phyloP scores from a whole-genome alignment of 1,140 invertebrate species.

The Parapsyche elsis region DNA sequence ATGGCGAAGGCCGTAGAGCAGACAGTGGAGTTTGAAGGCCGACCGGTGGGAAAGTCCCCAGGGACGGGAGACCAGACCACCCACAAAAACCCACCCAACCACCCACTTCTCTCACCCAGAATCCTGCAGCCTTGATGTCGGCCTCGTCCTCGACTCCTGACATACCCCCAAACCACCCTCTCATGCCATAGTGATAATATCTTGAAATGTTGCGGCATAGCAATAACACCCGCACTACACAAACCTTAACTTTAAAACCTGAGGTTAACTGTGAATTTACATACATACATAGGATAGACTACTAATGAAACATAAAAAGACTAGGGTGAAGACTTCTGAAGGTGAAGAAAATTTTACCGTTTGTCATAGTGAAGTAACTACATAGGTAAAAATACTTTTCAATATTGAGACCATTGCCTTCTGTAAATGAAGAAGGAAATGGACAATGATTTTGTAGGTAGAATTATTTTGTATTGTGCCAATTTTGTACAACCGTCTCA shows the following conservation, averaged over 20 bases:
- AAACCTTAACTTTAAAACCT: neutral
- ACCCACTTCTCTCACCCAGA: neutral
- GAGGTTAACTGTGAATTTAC: slow-evolving; percentile 33
- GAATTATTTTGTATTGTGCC: no score
- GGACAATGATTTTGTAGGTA: no score
- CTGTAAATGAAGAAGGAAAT: no score
- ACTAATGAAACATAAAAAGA: no score
- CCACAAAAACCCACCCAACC: no score
- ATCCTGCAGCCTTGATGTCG: slow-evolving; percentile 16
- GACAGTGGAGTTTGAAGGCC: slow-evolving; percentile 22
- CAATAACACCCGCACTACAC: slow-evolving; percentile 2
- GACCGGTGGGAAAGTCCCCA: neutral
- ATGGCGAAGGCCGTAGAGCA: neutral
- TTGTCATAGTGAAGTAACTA: no score
- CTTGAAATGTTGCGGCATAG: slow-evolving; percentile 16
- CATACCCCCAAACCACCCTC: neutral
- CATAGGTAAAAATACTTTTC: no score
- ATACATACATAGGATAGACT: no score
- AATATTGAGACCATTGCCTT: no score
- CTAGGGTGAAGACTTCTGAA: no score
- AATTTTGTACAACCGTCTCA: no score
- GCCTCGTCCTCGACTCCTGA: slow-evolving; percentile 13
- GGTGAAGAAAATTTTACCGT: no score
- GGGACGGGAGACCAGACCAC: neutral
- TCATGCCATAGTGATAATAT: neutral